phyloP scores from a whole-genome alignment of 1,140 invertebrate genomes.

The Aradophagus sp. region DNA sequence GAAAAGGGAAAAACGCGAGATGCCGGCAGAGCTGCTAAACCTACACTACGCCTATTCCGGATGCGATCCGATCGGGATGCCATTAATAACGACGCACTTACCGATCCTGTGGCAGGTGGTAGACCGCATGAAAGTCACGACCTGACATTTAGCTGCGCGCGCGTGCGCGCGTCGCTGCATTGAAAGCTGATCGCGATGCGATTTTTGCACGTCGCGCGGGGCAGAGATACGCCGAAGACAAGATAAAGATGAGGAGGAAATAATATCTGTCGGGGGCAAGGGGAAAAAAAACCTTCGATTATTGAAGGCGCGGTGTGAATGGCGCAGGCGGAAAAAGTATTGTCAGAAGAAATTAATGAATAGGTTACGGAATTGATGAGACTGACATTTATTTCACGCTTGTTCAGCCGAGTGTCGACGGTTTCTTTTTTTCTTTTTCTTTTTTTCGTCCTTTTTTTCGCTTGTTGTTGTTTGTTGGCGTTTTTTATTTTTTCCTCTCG shows the following conservation, averaged over 20 bases:
- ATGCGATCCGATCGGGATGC: conserved; percentile 69
- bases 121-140: conserved; percentile 72
- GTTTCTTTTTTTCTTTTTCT: too few relatives aligned
- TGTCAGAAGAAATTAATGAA: conserved; percentile 27
- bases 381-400: conserved; percentile 30
- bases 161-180: conserved; percentile 56
- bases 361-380: conserved; percentile 14
- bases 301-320: conserved; percentile 23
- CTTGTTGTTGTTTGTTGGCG: too few relatives aligned
- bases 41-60: conserved; percentile 70
- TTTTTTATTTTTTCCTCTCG: too few relatives aligned
- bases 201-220: conserved; percentile 60
- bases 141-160: conserved; percentile 69
- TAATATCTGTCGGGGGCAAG: conserved; percentile 8
- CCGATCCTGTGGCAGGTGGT: conserved; percentile 70
- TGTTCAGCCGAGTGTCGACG: background rate
- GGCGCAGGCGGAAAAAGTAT: conserved; percentile 18
- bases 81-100: conserved; percentile 72
- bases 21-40: conserved; percentile 60
- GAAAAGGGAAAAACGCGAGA: conserved; percentile 6
- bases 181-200: conserved; percentile 64
- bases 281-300: conserved; percentile 10
- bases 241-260: conserved; percentile 37
- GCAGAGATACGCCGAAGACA: conserved; percentile 26
- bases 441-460: too few relatives aligned